Evolutionary conservation across 2,797 vertebrate species (phyloP).

Genomic region (Falco concolor): DNA sequence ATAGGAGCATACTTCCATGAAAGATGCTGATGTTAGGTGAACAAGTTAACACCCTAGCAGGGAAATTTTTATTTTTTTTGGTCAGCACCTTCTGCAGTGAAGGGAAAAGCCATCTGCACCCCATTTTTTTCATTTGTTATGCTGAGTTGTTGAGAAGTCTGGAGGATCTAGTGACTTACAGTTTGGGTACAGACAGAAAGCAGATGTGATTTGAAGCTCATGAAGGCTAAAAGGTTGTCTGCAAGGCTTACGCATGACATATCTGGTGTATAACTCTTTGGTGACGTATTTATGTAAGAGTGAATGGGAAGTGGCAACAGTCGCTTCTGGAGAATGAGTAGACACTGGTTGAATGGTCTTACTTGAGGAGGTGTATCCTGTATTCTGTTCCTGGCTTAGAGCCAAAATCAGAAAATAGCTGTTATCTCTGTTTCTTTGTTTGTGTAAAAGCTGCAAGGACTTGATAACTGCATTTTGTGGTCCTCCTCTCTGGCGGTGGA

Average conservation of each 20-base stretch:
- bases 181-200: not conserved
- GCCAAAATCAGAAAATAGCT: not conserved
- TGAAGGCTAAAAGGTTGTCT: not conserved
- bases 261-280: not conserved
- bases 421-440: not conserved
- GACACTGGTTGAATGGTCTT: not conserved
- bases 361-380: not conserved
- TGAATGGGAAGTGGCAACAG: not conserved
- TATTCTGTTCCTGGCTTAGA: not conserved
- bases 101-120: not conserved
- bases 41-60: not conserved
- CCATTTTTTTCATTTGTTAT: not conserved
- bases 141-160: not conserved
- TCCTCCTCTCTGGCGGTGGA: not conserved
- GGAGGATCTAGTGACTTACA: not conserved
- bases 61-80: not conserved
- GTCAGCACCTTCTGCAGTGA: not conserved
- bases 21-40: not conserved
- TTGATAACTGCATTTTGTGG: not conserved
- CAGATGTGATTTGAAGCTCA: not conserved
- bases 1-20: not conserved
- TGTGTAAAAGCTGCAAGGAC: not conserved
- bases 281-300: not conserved
- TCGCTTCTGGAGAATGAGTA: not conserved
- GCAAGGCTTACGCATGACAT: not conserved